Evolutionary conservation across 2,797 vertebrate species (phyloP).

Genomic region (Xiphorhynchus erythropygius): DNA sequence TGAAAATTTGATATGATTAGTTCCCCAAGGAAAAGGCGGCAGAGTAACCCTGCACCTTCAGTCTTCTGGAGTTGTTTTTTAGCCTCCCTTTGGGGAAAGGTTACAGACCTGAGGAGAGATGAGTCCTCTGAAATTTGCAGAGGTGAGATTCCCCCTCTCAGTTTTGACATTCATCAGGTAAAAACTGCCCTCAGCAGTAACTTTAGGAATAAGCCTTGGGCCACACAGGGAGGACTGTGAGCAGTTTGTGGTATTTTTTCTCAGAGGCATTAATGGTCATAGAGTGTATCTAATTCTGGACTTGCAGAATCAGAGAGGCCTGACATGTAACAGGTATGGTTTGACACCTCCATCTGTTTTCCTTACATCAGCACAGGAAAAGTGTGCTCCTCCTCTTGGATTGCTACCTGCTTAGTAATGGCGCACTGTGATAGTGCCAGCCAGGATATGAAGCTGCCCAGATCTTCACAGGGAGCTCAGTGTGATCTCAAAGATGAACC

Average conservation of each 20-base stretch:
- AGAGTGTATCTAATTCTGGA: not conserved
- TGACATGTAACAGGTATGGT: fast-evolving
- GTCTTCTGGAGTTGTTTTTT: not conserved
- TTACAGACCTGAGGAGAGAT: not conserved
- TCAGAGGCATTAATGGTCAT: not conserved
- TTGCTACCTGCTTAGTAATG: not conserved
- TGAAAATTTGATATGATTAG: not conserved
- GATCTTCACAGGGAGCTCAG: slow-evolving; percentile 50
- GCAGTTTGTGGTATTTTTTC: not conserved
- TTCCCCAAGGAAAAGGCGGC: not conserved
- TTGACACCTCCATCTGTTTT: not conserved
- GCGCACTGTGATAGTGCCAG: not conserved
- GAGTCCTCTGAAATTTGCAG: not conserved
- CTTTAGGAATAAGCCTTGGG: not conserved
- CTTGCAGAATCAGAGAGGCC: not conserved
- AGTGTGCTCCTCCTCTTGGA: not conserved
- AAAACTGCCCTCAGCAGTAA: not conserved
- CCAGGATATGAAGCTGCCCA: slow-evolving; percentile 6
- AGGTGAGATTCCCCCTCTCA: not conserved
- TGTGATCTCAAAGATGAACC: slow-evolving; percentile 51
- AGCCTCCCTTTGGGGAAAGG: not conserved
- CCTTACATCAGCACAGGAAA: not conserved
- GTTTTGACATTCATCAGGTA: not conserved
- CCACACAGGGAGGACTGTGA: not conserved
- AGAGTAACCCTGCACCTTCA: not conserved